Conservation (phyloP, 2,888 invertebrate species). For the Tineola bisselliella region DNA sequence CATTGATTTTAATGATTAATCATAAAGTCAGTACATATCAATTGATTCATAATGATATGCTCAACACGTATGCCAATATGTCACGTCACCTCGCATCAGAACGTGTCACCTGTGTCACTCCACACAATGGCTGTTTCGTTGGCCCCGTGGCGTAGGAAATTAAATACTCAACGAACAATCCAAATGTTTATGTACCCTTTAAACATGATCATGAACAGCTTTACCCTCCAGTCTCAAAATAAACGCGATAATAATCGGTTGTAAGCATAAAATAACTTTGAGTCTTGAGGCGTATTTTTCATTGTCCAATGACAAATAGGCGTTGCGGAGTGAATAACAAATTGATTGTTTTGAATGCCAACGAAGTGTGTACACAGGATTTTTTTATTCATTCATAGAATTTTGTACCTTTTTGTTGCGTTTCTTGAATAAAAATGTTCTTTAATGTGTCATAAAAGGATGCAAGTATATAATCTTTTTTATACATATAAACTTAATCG, state of each 20-base stretch:
- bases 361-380: neutral
- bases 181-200: no score
- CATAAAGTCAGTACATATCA: neutral
- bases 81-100: slow-evolving; percentile 38
- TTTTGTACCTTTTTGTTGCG: neutral
- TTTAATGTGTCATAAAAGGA: neutral
- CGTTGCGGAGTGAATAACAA: slow-evolving; percentile 46
- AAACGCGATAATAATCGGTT: no score
- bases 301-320: slow-evolving; percentile 37
- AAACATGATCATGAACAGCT: no score
- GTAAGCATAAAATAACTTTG: no score
- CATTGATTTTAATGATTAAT: neutral
- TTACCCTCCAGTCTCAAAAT: no score
- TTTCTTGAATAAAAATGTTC: neutral
- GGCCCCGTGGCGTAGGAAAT: neutral
- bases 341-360: slow-evolving; percentile 24
- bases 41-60: slow-evolving; percentile 25
- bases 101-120: slow-evolving; percentile 37
- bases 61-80: no score
- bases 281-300: slow-evolving; percentile 22
- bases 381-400: slow-evolving; percentile 14
- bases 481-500: no score
- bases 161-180: no score
- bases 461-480: neutral
- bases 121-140: neutral